phyloP scores from a whole-genome alignment of 37 sponge, comb jelly and placozoan species.

The Agelas oroides region DNA sequence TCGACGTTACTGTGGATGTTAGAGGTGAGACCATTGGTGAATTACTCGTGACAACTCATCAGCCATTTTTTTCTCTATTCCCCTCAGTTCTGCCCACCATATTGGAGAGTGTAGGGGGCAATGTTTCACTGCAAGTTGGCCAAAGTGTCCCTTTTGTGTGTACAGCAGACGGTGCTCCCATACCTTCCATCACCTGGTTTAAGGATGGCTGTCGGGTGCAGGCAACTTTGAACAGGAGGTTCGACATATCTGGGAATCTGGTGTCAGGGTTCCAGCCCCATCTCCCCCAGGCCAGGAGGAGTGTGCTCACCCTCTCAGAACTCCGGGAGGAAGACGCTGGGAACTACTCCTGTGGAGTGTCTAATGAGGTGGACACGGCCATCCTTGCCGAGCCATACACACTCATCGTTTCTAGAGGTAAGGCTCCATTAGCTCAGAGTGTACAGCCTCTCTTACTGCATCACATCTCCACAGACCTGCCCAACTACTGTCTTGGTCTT shows the following conservation, averaged over 20 bases:
- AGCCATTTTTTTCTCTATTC: too few species aligned
- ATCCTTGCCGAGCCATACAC: not conserved
- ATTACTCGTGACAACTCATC: too few species aligned
- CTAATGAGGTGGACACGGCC: not conserved
- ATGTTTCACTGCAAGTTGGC: not conserved
- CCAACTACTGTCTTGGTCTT: not conserved
- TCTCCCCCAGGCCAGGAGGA: constrained; percentile 16
- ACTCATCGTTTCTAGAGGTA: constrained; percentile 13
- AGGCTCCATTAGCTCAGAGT: not conserved
- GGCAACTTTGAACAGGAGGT: not conserved
- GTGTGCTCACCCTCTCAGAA: constrained; percentile 23
- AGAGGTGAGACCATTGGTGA: too few species aligned
- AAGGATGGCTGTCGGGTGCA: not conserved
- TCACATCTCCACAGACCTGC: not conserved
- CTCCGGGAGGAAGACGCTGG: constrained; percentile 12
- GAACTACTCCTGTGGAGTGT: constrained; percentile 19
- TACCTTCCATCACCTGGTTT: constrained; percentile 37
- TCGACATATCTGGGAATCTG: not conserved
- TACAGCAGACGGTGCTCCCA: constrained; percentile 35
- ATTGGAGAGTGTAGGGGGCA: not conserved
- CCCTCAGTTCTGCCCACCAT: not conserved
- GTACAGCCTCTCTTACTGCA: not conserved
- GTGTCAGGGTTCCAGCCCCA: not conserved
- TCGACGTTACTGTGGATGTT: too few species aligned
- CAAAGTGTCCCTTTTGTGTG: constrained; percentile 17